These are phyloP conservation scores for Epinephelus cyanopodus DNA, from an alignment of 2,113 vertebrate species.

Conservation along the genomic window DNA sequence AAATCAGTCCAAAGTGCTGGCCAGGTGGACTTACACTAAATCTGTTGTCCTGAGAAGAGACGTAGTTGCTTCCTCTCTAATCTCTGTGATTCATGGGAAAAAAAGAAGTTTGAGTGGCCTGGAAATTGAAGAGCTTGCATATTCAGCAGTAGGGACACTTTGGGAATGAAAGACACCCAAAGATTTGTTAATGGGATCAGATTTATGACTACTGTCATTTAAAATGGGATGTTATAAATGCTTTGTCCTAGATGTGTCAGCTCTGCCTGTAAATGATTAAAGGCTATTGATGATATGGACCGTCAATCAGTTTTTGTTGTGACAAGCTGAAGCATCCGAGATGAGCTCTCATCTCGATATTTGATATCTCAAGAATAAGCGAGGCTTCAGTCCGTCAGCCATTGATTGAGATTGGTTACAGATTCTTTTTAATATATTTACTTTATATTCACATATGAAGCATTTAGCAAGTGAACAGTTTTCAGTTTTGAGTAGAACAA, in stretches of 20 bases:
- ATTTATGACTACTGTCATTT: conserved; percentile 50
- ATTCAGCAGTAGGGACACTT: conserved; percentile 2
- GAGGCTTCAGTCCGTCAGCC: conserved; percentile 1
- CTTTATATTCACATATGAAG: conserved; percentile 5
- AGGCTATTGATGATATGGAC: conserved; percentile 48
- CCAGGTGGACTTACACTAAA: conserved; percentile 45
- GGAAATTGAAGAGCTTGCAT: conserved; percentile 9
- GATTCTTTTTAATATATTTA: conserved; percentile 17
- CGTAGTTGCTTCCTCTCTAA: background rate
- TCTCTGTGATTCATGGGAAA: background rate
- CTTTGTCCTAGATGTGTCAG: conserved; percentile 50
- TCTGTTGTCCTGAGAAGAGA: conserved; percentile 33
- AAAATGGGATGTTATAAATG: conserved; percentile 55
- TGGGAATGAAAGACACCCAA: conserved; percentile 13
- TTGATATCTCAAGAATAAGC: conserved; percentile 39
- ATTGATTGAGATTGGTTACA: conserved; percentile 24
- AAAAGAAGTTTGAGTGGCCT: conserved; percentile 26
- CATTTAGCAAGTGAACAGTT: background rate
- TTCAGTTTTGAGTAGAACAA: background rate
- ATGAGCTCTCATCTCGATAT: conserved; percentile 37
- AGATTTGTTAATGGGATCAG: conserved; percentile 38
- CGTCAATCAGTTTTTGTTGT: conserved; percentile 53
- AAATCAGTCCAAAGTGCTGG: conserved; percentile 56
- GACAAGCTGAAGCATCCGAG: conserved; percentile 30
- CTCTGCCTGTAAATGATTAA: conserved; percentile 37